Evolutionary conservation across 2,113 vertebrate species (phyloP).

Genomic region (Astur gentilis): DNA sequence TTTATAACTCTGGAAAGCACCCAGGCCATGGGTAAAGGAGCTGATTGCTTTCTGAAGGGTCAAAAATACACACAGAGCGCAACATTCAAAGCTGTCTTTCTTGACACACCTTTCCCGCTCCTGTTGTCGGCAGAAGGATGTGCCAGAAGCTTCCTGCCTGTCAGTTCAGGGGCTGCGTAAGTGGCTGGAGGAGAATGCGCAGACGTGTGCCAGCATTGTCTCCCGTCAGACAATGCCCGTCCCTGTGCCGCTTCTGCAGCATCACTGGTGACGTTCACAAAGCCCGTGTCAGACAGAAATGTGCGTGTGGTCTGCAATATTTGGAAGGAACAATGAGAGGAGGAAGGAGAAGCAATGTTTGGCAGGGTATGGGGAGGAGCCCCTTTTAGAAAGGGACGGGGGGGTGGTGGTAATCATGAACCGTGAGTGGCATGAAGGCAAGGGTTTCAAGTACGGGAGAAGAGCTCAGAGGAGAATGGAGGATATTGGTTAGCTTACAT

Average conservation of each 20-base stretch:
- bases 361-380: neutral
- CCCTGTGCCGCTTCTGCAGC: neutral
- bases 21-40: neutral
- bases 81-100: neutral
- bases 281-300: neutral
- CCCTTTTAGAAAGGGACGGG: neutral
- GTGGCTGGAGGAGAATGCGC: neutral
- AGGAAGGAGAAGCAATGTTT: neutral
- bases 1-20: constrained; percentile 14
- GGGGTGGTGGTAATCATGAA: neutral
- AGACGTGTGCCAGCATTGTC: neutral
- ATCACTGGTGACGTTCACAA: neutral
- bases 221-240: neutral
- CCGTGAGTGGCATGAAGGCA: neutral
- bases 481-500: neutral
- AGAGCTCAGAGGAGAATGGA: neutral
- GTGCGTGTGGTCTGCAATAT: neutral
- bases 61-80: neutral
- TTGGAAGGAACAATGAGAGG: neutral
- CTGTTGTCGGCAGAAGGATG: neutral
- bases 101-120: neutral
- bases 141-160: neutral
- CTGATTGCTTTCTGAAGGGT: neutral
- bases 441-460: neutral
- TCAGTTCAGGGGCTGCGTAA: neutral